Evolutionary conservation across 2,113 vertebrate genomes (phyloP), one percentile per base, ranked within the genome.

Genomic region (Choloepus hoffmanni): DNA sequence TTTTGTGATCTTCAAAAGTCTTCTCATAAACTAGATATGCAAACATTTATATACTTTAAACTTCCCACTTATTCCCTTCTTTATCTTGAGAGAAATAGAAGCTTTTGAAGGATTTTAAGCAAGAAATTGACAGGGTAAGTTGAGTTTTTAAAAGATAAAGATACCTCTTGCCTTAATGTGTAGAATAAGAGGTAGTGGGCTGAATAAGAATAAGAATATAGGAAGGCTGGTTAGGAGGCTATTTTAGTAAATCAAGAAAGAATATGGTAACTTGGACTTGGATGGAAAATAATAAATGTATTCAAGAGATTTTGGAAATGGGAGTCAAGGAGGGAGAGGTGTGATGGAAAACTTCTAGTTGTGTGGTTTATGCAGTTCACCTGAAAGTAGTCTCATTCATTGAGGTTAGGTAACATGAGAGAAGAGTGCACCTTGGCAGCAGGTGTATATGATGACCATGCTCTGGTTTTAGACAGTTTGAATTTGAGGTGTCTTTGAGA

Each of bases 71-170:
- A 58, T 24, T 74, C 62, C 78, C 74, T 95, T n/a, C 83, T 90
- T 73, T 87, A 87, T 84, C 45, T 60, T 93, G 65, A 86, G 68
- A 95, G 70, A 94, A 96, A 73, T 24, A 76, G 58, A 79, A 19
- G n/a, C 81, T 84, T 84, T 43, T 15, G 45, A 94, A 70, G 33
- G 40, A 89, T 63, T 89, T 45, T 33, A 79, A 92, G 58, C 67
- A 86, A 30, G 30, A 11, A 65, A 90, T n/a, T 78, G 21, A 85
- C 79, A 50, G 36, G 33, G 48, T 19, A 63, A 53, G 72, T 53
- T 93, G 30, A 48, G 28, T 78, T 76, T 48, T 76, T 43, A 74
- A 74, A 74, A 74, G 16, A 45, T 18, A 45, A 94, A 0, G 0
- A 0, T 45, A 1, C 72, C 19, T 97, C 55, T 50, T 67, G 36